A percentile compares a stretch with the other conserved stretches of the same genome.
Evolutionary conservation across 1,140 invertebrate genomes (phyloP).

Genomic region (Brachionus rotundiformis): DNA sequence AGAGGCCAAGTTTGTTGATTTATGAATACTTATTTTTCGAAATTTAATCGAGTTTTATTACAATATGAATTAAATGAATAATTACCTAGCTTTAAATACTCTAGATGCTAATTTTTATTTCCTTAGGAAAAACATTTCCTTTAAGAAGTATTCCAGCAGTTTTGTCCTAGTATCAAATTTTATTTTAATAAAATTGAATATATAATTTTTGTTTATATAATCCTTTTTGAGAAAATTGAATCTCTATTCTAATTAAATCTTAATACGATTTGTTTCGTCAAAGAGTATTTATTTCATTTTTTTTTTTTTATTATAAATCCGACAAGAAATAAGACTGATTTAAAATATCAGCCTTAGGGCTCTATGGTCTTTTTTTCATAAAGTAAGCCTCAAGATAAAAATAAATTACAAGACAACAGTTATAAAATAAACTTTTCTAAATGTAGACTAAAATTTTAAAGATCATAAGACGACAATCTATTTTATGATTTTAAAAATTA

Average conservation of each 20-base stretch:
- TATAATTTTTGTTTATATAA: neutral
- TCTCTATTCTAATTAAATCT: neutral
- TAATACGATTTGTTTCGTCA: neutral
- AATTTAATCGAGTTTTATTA: neutral
- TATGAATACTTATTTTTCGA: neutral
- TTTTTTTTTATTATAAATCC: neutral
- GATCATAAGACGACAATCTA: too few relatives aligned
- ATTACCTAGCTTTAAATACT: neutral
- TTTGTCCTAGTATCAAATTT: slow-evolving; percentile 19
- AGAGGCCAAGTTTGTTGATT: neutral
- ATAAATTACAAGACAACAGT: too few relatives aligned
- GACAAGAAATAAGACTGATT: neutral
- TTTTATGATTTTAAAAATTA: neutral
- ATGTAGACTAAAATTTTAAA: too few relatives aligned
- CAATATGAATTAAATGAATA: neutral
- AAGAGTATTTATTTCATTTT: neutral
- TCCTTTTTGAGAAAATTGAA: neutral
- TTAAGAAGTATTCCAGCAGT: neutral
- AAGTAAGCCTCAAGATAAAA: too few relatives aligned
- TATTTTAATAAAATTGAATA: neutral
- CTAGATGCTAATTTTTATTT: neutral
- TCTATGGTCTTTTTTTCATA: too few relatives aligned
- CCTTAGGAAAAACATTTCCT: neutral
- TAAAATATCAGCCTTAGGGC: neutral
- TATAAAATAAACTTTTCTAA: too few relatives aligned